Percentiles rank a stretch among this genome's conserved stretches.
These are phyloP conservation scores for Lasiurus borealis DNA, from an alignment of 2,113 vertebrate genomes.

Conservation along the genomic window DNA sequence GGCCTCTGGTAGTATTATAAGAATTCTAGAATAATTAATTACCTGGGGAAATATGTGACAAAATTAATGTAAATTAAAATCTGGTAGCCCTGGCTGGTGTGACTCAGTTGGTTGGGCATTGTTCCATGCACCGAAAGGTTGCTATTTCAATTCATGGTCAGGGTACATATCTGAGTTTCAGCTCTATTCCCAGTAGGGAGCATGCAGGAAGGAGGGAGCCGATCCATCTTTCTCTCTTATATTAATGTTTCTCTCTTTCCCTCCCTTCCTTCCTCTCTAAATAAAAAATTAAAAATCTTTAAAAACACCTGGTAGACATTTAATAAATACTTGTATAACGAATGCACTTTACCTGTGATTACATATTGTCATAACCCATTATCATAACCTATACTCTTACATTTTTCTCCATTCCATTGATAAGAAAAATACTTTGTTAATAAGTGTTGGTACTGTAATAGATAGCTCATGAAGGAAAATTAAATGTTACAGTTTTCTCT, in stretches of 20 bases:
- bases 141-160: too few species aligned
- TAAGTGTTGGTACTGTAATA: not conserved
- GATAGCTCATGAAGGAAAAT: constrained; percentile 18
- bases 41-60: not conserved
- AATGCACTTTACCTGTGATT: not conserved
- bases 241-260: too few species aligned
- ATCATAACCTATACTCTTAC: not conserved
- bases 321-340: not conserved
- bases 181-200: too few species aligned
- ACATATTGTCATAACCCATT: not conserved
- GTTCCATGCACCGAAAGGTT: too few species aligned
- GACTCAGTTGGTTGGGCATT: too few species aligned
- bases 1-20: not conserved
- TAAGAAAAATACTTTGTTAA: not conserved
- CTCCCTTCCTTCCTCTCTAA: too few species aligned
- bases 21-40: constrained; percentile 13
- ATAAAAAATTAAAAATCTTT: too few species aligned
- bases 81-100: not conserved
- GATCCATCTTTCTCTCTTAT: too few species aligned
- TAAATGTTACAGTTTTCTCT: constrained; percentile 18
- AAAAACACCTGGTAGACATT: not conserved
- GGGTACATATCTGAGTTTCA: too few species aligned
- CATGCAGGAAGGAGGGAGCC: too few species aligned
- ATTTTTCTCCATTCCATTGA: not conserved
- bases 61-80: not conserved